These are phyloP conservation scores for Drosophila prostipennis DNA, from an alignment of 2,888 invertebrate genomes.

Conservation along the genomic window DNA sequence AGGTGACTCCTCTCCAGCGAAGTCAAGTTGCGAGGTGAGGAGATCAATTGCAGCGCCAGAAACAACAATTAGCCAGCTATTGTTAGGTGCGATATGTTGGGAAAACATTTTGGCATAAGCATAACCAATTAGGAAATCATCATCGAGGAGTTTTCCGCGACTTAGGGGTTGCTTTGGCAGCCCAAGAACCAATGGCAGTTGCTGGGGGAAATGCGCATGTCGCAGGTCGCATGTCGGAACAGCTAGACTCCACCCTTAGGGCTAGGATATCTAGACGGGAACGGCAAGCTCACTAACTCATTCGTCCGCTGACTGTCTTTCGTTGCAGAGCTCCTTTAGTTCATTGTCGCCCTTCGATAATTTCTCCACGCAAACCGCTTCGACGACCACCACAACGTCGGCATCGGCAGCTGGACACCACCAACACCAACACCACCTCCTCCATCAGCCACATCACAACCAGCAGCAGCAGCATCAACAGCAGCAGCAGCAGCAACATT, in stretches of 20 bases:
- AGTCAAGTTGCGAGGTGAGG: slow-evolving; percentile 28
- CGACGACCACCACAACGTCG: slow-evolving; percentile 66
- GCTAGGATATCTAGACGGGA: slow-evolving; percentile 14
- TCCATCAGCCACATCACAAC: slow-evolving; percentile 45
- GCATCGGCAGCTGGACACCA: slow-evolving; percentile 55
- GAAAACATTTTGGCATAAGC: slow-evolving; percentile 44
- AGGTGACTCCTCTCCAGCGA: slow-evolving; percentile 8
- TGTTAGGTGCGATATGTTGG: slow-evolving; percentile 30
- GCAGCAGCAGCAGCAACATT: slow-evolving; percentile 51
- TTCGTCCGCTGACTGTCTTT: slow-evolving; percentile 62
- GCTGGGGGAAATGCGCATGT: slow-evolving; percentile 60
- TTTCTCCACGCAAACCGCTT: slow-evolving; percentile 82
- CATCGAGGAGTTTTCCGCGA: not conserved
- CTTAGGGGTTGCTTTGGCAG: slow-evolving; percentile 59
- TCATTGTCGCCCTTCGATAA: slow-evolving; percentile 84
- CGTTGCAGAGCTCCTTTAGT: slow-evolving; percentile 84
- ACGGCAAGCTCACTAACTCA: slow-evolving; percentile 57
- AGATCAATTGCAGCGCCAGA: slow-evolving; percentile 16
- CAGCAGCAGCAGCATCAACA: slow-evolving; percentile 74
- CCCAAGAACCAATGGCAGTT: slow-evolving; percentile 56
- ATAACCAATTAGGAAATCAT: slow-evolving; percentile 65
- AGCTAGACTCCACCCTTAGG: slow-evolving; percentile 56
- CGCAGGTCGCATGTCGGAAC: slow-evolving; percentile 41
- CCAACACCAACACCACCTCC: slow-evolving; percentile 74
- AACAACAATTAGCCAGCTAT: slow-evolving; percentile 39